Base-by-base conservation (phyloP, 2,113 vertebrate species). In the Opisthocomus hoazin region DNA sequence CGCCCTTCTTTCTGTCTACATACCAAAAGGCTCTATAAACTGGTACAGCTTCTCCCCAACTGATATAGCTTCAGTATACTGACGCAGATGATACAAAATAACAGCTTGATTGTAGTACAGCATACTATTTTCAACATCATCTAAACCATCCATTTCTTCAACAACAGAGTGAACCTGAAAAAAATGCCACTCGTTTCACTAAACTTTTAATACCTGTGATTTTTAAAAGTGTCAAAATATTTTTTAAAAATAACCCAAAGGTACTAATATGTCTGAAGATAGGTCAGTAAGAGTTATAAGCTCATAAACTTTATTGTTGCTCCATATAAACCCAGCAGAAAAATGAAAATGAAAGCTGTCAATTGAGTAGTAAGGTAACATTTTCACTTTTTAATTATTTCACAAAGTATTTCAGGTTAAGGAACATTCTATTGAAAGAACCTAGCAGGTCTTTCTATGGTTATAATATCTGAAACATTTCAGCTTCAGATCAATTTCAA, bases 11-110 rank as follows among this genome's bases (percentile, higher is more conserved):
- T 58, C 50, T 78, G 21, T 68, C 50, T 68, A 98, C 99, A 23
- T 98, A 99, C 99, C 99, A 66, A 99, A 99, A 56, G 99, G 99
- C 95, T 99, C 99, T 96, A 99, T 98, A 48, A 99, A 99, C 97
- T 99, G 99, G 96, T 99, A 99, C 34, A 99, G 98, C 86, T 99
- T 99, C 97, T 99, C 99, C 82, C 98, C 99, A n/a, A 99, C 98
- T 12, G 98, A 96, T 95, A 99, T 99, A 18, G 99, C 99, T 94
- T 99, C 99, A 14, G 98, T 98, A 66, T 99, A 99, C 96, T 99
- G 99, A 7, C 99, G 98, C 97, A 99, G 98, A 76, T 99, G 99
- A 95, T 99, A 99, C 37, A 99, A 97, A 91, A 99, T 98, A 94
- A 99, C 98, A 68, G 99, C 99, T 81, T 99, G 99, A 93, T 99